A percentile compares a stretch with the other conserved stretches of the same genome.
Evolutionary conservation across 2,113 vertebrate species (phyloP).

Genomic region (Plecotus auritus): DNA sequence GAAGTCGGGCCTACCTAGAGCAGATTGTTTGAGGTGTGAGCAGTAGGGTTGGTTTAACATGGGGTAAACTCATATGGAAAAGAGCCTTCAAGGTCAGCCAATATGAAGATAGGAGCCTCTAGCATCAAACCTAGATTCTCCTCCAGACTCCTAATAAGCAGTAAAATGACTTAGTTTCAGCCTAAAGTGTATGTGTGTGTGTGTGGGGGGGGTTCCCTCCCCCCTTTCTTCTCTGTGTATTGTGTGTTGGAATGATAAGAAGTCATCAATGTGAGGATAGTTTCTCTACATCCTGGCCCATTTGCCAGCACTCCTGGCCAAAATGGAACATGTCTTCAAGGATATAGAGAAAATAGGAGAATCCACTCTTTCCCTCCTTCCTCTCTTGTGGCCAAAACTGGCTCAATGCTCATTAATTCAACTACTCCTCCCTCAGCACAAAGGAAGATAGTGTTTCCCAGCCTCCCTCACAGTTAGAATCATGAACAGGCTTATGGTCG

Average conservation of each 20-base stretch:
- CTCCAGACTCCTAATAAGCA: background rate
- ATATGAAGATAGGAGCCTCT: background rate
- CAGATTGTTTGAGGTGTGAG: background rate
- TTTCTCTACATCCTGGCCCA: background rate
- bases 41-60: background rate
- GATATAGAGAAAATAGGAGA: background rate
- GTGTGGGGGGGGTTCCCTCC: rapidly evolving
- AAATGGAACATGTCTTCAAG: background rate
- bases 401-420: background rate
- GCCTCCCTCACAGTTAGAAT: background rate
- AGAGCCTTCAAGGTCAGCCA: background rate
- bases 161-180: background rate
- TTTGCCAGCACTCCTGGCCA: background rate
- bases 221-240: background rate
- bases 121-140: background rate
- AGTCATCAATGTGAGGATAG: background rate
- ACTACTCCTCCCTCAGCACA: background rate
- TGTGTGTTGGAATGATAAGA: background rate
- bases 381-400: background rate
- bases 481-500: background rate
- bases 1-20: background rate
- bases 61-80: background rate
- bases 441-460: background rate
- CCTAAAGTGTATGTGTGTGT: background rate
- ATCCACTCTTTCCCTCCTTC: background rate